Evolutionary conservation across 92 coral and sea anemone species (phyloP), one percentile per base, ranked within the genome.

Genomic region (Porites rus): DNA sequence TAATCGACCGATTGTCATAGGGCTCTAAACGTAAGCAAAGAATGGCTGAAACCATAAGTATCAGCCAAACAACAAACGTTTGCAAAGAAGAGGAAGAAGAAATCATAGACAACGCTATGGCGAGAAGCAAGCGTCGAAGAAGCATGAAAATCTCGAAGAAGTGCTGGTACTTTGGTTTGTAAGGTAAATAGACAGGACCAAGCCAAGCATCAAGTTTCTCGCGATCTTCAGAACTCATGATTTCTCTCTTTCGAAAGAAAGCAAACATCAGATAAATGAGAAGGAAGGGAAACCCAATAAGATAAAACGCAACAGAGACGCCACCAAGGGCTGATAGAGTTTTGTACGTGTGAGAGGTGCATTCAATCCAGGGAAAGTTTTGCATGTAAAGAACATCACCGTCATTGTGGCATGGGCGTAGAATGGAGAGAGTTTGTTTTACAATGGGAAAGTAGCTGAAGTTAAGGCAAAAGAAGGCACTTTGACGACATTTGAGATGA

Each of bases 381-480:
- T 76, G 80, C 89, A 92, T 74, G 63, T 78, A 90, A 10, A 43
- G 65, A 7, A 90, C 62, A 73, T 52, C 76, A 7, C 76, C 80
- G 52, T 85, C 91, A 54, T 69, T 67, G 53, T 50, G 77, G 54
- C 92, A 91, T 6, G 89, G 92, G 56, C 71, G 81, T 56, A 90
- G 25, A 20, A 90, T 90, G 18, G 87, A 60, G 10, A 91, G 65
- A n/a, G 96, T 85, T 20, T 74, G 84, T 65, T 81, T 86, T n/a
- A 92, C 92, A 58, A 93, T 74, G 0, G 96, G 96, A 81, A 93
- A 93, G 85, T 93, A 91, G 17, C 81, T 78, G 46, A 93, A 76
- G 61, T 76, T 85, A 6, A 93, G 91, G 54, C 90, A 72, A 22
- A 85, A 79, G 51, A 93, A 79, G 22, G 89, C 92, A 50, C 92